Evolutionary conservation across 2,113 vertebrate species (phyloP).

Genomic region (Noturus placidus): DNA sequence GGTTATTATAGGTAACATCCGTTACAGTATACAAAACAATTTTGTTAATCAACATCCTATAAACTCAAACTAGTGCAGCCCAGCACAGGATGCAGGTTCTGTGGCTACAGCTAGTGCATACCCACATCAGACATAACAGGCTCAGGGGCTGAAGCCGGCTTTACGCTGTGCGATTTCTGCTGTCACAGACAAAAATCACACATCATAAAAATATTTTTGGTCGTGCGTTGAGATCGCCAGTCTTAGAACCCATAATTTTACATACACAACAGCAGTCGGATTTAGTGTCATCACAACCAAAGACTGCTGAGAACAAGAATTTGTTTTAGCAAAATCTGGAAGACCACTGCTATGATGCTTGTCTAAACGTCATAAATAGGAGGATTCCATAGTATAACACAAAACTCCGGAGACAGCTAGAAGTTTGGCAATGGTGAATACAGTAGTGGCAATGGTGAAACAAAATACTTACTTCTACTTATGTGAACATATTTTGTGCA

Average conservation of each 20-base stretch:
- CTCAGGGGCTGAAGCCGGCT: background rate
- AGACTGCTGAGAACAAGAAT: background rate
- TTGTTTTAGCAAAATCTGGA: background rate
- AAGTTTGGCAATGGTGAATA: too few relatives aligned
- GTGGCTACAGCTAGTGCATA: background rate
- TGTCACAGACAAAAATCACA: background rate
- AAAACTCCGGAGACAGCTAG: background rate
- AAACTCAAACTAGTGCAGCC: background rate
- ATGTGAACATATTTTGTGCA: background rate
- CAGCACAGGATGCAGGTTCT: background rate
- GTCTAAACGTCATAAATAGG: background rate
- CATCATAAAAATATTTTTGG: background rate
- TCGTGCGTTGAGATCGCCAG: too few relatives aligned
- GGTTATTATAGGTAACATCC: background rate
- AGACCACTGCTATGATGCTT: background rate
- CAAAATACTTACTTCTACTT: background rate
- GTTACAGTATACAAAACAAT: background rate
- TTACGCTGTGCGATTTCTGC: background rate
- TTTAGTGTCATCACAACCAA: background rate
- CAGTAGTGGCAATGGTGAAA: background rate
- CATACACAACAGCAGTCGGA: background rate
- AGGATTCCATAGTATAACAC: background rate
- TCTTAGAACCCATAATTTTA: background rate
- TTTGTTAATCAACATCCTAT: background rate
- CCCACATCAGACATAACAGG: background rate